phyloP scores from a whole-genome alignment of 2,888 invertebrate species.

The Therioaphis trifolii region DNA sequence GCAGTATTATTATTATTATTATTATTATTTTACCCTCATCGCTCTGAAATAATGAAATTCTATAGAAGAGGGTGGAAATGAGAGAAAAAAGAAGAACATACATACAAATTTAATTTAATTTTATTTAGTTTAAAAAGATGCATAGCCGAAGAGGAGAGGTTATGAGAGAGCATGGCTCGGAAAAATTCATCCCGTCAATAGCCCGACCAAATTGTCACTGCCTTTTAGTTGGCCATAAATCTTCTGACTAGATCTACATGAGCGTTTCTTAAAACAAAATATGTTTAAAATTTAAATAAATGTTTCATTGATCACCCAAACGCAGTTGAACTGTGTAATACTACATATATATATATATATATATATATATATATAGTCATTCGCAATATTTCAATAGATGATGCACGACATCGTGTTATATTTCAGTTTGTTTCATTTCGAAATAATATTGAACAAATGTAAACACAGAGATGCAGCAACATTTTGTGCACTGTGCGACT shows the following conservation, averaged over 20 bases:
- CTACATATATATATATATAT: too few relatives aligned
- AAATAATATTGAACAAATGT: too few relatives aligned
- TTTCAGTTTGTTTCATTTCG: too few relatives aligned
- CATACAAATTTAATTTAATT: conserved; percentile 20
- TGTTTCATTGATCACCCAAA: neutral
- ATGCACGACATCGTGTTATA: too few relatives aligned
- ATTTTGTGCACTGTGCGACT: neutral
- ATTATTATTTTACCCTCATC: conserved; percentile 39
- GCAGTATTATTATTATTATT: neutral
- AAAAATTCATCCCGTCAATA: neutral
- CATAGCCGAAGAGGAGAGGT: neutral
- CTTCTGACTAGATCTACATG: neutral
- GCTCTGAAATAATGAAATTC: conserved; percentile 32
- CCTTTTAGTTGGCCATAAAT: neutral
- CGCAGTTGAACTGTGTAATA: neutral
- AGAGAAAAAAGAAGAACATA: conserved; percentile 12
- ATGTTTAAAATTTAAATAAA: neutral
- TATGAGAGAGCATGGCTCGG: neutral
- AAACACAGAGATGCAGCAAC: too few relatives aligned
- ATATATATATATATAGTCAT: too few relatives aligned
- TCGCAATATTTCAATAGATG: too few relatives aligned
- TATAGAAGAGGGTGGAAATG: neutral
- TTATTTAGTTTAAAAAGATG: conserved; percentile 8
- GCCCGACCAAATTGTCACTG: neutral
- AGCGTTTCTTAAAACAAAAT: neutral